Conservation (phyloP, 1,140 invertebrate species). For the Saccostrea echinata region DNA sequence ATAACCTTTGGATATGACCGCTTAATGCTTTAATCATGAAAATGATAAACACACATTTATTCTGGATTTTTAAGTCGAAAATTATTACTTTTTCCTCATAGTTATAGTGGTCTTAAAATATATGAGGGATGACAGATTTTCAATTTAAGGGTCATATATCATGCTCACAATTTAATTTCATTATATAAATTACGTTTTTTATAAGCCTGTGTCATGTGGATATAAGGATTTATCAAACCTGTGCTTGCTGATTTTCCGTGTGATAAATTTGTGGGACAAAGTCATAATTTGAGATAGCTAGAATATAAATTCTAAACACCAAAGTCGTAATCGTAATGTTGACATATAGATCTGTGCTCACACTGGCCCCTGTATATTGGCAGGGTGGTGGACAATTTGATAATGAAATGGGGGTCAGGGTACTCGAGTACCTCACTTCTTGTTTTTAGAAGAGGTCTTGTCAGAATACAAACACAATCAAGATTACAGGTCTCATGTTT, state of each 20-base stretch:
- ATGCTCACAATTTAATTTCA: neutral
- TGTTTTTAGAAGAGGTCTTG: neutral
- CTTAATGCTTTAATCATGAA: neutral
- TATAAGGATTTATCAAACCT: neutral
- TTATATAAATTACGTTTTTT: slow-evolving; percentile 14
- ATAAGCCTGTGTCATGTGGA: neutral
- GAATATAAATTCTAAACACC: neutral
- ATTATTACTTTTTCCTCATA: neutral
- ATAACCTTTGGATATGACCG: neutral
- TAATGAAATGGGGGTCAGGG: neutral
- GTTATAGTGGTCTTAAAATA: neutral
- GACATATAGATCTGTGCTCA: neutral
- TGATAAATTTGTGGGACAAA: neutral
- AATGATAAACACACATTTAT: neutral
- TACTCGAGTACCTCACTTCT: neutral
- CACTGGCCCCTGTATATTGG: neutral
- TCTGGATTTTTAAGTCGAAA: neutral
- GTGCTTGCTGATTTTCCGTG: neutral
- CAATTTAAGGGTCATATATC: slow-evolving; percentile 7
- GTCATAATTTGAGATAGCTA: neutral
- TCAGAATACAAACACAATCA: neutral
- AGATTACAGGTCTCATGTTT: slow-evolving; percentile 2
- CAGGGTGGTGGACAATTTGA: neutral
- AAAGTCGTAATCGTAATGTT: neutral
- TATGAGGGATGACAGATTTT: slow-evolving; percentile 10